Percentiles rank a stretch among this genome's conserved stretches.
phyloP scores from a whole-genome alignment of 2,888 invertebrate genomes.

The Cephus runcator region DNA sequence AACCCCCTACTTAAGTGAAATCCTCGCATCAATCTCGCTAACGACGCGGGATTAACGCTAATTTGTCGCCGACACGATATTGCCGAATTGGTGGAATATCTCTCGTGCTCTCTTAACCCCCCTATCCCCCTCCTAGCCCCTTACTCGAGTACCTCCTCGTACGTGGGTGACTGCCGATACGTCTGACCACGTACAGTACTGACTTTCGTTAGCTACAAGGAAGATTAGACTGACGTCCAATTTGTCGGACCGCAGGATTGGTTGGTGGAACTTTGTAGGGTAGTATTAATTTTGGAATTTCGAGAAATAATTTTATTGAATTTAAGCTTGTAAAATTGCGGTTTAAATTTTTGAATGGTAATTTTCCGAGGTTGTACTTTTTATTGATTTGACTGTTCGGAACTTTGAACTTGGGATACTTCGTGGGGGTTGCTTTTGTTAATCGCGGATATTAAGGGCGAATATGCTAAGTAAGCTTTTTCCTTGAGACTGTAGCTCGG shows the following conservation, averaged over 20 bases:
- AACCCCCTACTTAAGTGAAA: constrained; percentile 55
- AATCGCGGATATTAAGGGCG: constrained; percentile 33
- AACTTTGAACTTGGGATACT: background rate
- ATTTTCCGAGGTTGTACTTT: no score
- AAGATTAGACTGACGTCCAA: background rate
- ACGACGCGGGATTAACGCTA: constrained; percentile 61
- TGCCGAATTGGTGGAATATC: constrained; percentile 59
- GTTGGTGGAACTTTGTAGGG: background rate
- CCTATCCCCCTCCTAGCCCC: background rate
- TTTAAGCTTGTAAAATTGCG: background rate
- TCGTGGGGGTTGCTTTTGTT: background rate
- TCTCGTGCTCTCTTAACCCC: constrained; percentile 20
- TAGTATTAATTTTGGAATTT: background rate
- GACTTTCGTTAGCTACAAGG: background rate
- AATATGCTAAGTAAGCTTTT: constrained; percentile 61
- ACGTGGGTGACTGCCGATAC: background rate
- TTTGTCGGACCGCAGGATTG: background rate
- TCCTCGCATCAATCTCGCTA: constrained; percentile 62
- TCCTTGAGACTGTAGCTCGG: constrained; percentile 33
- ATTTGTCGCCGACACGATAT: constrained; percentile 60
- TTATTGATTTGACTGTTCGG: background rate
- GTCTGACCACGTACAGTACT: background rate
- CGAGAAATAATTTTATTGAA: background rate
- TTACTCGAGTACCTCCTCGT: background rate
- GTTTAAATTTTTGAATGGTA: background rate